Conservation (phyloP, 2,113 vertebrate species). For the Pardalotus punctatus region DNA sequence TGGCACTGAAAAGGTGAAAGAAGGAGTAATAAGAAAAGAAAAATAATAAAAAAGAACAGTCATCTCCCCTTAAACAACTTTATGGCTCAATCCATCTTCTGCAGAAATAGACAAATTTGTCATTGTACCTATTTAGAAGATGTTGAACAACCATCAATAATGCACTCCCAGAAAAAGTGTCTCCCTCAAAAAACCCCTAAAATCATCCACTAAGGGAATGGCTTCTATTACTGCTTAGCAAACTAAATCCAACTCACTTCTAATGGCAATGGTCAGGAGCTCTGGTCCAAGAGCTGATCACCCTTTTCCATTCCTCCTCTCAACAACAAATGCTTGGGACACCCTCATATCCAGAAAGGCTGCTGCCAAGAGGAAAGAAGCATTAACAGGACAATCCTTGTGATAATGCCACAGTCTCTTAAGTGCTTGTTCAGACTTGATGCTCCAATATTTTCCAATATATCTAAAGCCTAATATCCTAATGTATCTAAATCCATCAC, state of each 20-base stretch:
- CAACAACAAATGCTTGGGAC: not conserved
- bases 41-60: not conserved
- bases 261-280: not conserved
- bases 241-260: not conserved
- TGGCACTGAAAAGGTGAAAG: slow-evolving; percentile 10
- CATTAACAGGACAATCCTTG: not conserved
- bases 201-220: not conserved
- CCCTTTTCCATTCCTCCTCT: not conserved
- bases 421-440: not conserved
- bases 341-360: not conserved
- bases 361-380: not conserved
- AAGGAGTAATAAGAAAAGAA: not conserved
- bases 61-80: slow-evolving; percentile 9
- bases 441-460: not conserved
- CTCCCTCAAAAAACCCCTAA: accelerated
- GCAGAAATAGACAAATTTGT: not conserved
- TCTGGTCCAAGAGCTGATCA: not conserved
- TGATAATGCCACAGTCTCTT: not conserved
- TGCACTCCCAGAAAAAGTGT: not conserved
- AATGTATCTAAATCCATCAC: not conserved
- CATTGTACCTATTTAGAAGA: not conserved
- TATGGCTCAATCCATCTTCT: not conserved
- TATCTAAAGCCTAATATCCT: not conserved
- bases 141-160: not conserved
- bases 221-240: not conserved